Percentiles rank a stretch among this genome's conserved stretches.
phyloP scores from a whole-genome alignment of 2,888 invertebrate species.

The Loripinus fragilis region DNA sequence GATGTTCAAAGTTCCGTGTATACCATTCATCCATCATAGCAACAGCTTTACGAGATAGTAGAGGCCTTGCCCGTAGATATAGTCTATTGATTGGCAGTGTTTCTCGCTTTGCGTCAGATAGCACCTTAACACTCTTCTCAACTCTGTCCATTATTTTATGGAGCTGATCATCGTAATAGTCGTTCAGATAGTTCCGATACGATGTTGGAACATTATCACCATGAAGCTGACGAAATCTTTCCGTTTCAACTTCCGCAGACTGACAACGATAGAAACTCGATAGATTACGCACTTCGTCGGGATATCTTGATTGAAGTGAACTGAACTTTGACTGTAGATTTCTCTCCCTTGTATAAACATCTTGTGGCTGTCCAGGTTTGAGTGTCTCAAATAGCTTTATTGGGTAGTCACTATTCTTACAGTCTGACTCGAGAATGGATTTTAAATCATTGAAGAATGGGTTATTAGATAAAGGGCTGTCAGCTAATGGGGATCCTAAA shows the following conservation, averaged over 20 bases:
- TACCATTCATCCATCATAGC: conserved; percentile 73
- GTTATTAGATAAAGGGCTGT: conserved; percentile 40
- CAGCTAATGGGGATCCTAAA: conserved; percentile 40
- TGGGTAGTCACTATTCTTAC: conserved; percentile 49
- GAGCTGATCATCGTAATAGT: conserved; percentile 63
- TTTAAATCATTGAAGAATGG: conserved; percentile 56
- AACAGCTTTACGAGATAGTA: conserved; percentile 61
- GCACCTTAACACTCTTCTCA: conserved; percentile 54
- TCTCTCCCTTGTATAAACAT: conserved; percentile 55
- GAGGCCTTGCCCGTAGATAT: conserved; percentile 51
- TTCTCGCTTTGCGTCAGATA: conserved; percentile 49
- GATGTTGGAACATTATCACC: conserved; percentile 42
- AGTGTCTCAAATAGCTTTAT: conserved; percentile 55
- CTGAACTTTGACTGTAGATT: conserved; percentile 56
- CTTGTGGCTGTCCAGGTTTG: conserved; percentile 28
- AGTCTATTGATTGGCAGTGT: conserved; percentile 22
- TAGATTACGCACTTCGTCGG: conserved; percentile 58
- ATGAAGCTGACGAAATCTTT: conserved; percentile 59
- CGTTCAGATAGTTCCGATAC: conserved; percentile 60
- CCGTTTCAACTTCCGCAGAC: conserved; percentile 62
- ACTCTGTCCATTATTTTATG: conserved; percentile 65
- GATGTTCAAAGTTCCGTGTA: conserved; percentile 69
- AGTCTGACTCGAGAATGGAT: conserved; percentile 52
- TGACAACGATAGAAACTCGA: conserved; percentile 60
- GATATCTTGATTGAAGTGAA: conserved; percentile 45